Evolutionary conservation across 2,888 invertebrate species (phyloP).

Genomic region (Lithodes maja): DNA sequence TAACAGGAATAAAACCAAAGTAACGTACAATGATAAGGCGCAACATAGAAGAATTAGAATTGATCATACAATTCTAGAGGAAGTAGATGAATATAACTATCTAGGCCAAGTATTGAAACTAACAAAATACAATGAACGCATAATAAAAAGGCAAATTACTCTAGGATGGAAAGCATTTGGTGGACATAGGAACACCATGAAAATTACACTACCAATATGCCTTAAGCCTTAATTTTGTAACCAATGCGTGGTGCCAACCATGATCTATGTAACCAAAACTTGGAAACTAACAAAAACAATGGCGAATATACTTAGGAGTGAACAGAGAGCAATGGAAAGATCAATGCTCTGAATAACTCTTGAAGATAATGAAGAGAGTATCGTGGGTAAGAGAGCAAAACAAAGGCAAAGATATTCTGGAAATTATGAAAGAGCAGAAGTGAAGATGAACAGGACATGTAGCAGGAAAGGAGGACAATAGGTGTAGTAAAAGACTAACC

Average conservation of each 20-base stretch:
- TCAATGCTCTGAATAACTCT: background rate
- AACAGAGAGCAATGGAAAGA: constrained; percentile 1
- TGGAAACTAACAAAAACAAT: background rate
- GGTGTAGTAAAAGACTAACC: background rate
- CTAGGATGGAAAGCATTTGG: constrained; percentile 8
- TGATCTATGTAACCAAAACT: background rate
- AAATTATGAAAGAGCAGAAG: background rate
- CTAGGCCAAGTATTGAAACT: background rate
- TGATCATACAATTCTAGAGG: background rate
- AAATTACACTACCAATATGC: background rate
- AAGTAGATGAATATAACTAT: background rate
- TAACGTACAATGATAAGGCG: background rate
- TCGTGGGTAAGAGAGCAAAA: constrained; percentile 1
- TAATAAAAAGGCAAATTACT: background rate
- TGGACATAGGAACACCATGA: background rate
- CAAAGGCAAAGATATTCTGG: background rate
- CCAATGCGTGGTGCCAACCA: background rate
- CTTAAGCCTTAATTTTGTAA: background rate
- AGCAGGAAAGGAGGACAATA: background rate
- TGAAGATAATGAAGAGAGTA: background rate
- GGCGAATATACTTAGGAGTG: background rate
- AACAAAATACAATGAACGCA: background rate
- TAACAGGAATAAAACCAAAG: background rate
- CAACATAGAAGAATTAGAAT: background rate
- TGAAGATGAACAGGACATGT: constrained; percentile 12